Evolutionary conservation across 2,888 invertebrate species (phyloP).

Genomic region (Cantharis flavilabris): DNA sequence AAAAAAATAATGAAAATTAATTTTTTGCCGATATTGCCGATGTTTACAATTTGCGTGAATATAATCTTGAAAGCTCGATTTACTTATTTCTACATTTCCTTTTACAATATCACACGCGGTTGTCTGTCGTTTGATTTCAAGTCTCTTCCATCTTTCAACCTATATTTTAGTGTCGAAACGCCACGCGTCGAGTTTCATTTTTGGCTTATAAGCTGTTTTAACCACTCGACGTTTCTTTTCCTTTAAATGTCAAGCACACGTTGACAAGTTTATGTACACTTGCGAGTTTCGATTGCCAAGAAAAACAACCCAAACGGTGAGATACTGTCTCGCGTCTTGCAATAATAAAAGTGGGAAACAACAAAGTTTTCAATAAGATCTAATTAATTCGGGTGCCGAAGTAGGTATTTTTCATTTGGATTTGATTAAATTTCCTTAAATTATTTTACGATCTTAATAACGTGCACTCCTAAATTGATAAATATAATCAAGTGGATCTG

Average conservation of each 20-base stretch:
- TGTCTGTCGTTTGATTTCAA: background rate
- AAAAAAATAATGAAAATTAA: background rate
- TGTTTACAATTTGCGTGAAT: background rate
- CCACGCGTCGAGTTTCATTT: slow-evolving; percentile 15
- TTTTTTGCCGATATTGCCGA: background rate
- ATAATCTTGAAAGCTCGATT: background rate
- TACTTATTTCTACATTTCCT: background rate
- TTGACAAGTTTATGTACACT: slow-evolving; percentile 28
- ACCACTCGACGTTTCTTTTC: slow-evolving; percentile 31
- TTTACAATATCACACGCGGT: background rate
- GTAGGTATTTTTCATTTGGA: background rate
- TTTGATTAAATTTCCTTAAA: background rate
- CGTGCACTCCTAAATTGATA: slow-evolving; percentile 9
- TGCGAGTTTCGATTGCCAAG: background rate
- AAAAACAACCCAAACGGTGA: background rate
- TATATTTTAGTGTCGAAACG: slow-evolving; percentile 16
- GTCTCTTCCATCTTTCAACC: background rate
- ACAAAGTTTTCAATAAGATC: background rate
- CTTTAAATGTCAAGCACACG: slow-evolving; percentile 37
- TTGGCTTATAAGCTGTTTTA: slow-evolving; percentile 29
- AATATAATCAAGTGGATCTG: slow-evolving; percentile 31
- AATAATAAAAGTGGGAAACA: background rate
- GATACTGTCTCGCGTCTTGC: background rate
- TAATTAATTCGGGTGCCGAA: background rate
- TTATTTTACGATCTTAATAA: background rate